phyloP scores from a whole-genome alignment of 2,888 invertebrate genomes.

The Agelastica alni region DNA sequence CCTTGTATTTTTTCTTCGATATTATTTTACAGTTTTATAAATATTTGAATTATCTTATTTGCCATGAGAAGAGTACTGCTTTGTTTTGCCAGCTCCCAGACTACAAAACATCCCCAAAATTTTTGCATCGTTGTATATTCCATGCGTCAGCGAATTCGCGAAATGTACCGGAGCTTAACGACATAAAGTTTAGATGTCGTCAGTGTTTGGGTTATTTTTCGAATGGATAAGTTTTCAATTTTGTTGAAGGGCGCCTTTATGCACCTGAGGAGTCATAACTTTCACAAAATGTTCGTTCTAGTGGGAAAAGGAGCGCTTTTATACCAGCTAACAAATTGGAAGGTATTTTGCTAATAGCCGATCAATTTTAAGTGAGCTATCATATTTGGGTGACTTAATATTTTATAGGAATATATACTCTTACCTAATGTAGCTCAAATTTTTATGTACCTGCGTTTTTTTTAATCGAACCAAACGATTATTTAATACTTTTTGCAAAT shows the following conservation, averaged over 20 bases:
- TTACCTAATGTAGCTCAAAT: too few relatives aligned
- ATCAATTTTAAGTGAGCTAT: neutral
- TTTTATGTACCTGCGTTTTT: too few relatives aligned
- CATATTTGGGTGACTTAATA: neutral
- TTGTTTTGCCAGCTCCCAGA: neutral
- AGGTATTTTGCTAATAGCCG: slow-evolving; percentile 6
- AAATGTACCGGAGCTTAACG: slow-evolving; percentile 22
- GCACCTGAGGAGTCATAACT: slow-evolving; percentile 16
- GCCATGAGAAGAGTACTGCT: too few relatives aligned
- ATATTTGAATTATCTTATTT: neutral
- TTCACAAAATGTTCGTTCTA: slow-evolving; percentile 7
- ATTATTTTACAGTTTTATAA: too few relatives aligned
- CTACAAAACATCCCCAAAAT: slow-evolving; percentile 11
- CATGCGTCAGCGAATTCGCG: slow-evolving; percentile 24
- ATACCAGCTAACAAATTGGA: slow-evolving; percentile 12
- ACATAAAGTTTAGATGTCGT: slow-evolving; percentile 23
- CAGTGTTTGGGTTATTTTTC: slow-evolving; percentile 16
- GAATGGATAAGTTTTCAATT: slow-evolving; percentile 22
- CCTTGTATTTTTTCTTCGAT: too few relatives aligned
- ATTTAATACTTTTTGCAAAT: too few relatives aligned
- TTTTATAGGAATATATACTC: neutral
- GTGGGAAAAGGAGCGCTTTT: neutral
- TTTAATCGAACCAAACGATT: too few relatives aligned
- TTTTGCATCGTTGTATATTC: slow-evolving; percentile 16
- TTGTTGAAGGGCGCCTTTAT: slow-evolving; percentile 15